These are phyloP conservation scores for Drosophila azteca DNA, from an alignment of 1,140 invertebrate species.

Conservation along the genomic window DNA sequence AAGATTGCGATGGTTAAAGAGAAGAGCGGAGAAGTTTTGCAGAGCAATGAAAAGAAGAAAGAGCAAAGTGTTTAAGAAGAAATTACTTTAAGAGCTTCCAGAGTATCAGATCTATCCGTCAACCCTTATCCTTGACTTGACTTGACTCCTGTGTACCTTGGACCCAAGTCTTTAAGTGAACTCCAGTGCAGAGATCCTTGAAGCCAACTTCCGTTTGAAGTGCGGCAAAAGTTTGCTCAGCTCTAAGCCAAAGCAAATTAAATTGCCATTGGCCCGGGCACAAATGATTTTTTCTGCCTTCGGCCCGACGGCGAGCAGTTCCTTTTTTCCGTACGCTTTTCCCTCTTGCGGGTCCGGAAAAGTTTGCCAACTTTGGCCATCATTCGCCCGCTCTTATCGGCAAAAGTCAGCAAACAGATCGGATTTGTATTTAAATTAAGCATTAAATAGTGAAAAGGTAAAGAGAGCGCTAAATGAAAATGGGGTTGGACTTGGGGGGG, in stretches of 20 bases:
- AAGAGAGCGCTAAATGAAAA: conserved; percentile 56
- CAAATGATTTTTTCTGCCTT: conserved; percentile 21
- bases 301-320: neutral
- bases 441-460: conserved; percentile 58
- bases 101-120: too few relatives aligned
- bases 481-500: conserved; percentile 41
- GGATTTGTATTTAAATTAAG: conserved; percentile 78
- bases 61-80: too few relatives aligned
- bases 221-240: conserved; percentile 41
- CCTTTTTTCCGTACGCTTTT: neutral
- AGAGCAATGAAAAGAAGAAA: too few relatives aligned
- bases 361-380: conserved; percentile 64
- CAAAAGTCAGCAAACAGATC: conserved; percentile 75
- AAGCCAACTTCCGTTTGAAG: conserved; percentile 47
- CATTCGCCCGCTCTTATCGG: conserved; percentile 62
- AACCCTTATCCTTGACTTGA: neutral
- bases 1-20: too few relatives aligned
- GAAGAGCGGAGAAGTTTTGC: too few relatives aligned
- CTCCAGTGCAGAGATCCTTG: conserved; percentile 22
- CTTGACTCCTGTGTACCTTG: conserved; percentile 13
- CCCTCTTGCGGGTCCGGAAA: conserved; percentile 8
- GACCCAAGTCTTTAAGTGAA: conserved; percentile 17
- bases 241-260: conserved; percentile 59
- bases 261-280: conserved; percentile 49
- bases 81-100: too few relatives aligned